phyloP scores from a whole-genome alignment of 2,113 vertebrate genomes.

The Malurus cyaneus region DNA sequence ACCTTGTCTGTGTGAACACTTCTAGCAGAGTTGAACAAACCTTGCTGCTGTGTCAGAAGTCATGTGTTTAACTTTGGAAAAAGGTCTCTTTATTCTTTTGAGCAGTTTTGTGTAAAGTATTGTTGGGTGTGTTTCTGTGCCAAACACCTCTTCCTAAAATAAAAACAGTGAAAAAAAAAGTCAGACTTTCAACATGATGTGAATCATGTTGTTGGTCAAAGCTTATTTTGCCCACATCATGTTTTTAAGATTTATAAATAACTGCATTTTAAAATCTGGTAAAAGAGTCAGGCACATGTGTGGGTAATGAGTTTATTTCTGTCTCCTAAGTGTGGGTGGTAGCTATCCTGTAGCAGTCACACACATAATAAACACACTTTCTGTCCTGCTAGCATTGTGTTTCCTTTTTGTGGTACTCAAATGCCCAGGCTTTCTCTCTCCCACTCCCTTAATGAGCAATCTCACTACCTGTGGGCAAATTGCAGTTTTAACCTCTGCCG shows the following conservation, averaged over 20 bases:
- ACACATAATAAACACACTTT: neutral
- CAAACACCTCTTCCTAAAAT: neutral
- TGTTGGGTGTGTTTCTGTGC: neutral
- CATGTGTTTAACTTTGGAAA: neutral
- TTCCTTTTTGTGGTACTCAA: neutral
- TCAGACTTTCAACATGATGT: neutral
- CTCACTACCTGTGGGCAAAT: neutral
- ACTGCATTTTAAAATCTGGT: neutral
- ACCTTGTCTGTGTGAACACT: neutral
- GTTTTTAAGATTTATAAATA: neutral
- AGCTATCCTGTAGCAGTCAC: neutral
- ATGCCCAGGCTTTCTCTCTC: neutral
- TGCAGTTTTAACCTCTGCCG: neutral
- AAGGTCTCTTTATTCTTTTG: neutral
- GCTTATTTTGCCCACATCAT: neutral
- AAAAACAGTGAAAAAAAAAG: neutral
- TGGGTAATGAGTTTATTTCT: conserved; percentile 1
- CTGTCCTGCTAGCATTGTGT: neutral
- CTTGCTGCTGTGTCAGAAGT: neutral
- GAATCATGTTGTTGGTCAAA: neutral
- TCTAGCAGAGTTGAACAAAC: neutral
- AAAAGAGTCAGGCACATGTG: neutral
- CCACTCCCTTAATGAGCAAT: neutral
- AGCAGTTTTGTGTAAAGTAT: neutral
- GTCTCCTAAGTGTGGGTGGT: neutral